Conservation (phyloP, 2,888 invertebrate genomes). For the Meandrusa payeni region DNA sequence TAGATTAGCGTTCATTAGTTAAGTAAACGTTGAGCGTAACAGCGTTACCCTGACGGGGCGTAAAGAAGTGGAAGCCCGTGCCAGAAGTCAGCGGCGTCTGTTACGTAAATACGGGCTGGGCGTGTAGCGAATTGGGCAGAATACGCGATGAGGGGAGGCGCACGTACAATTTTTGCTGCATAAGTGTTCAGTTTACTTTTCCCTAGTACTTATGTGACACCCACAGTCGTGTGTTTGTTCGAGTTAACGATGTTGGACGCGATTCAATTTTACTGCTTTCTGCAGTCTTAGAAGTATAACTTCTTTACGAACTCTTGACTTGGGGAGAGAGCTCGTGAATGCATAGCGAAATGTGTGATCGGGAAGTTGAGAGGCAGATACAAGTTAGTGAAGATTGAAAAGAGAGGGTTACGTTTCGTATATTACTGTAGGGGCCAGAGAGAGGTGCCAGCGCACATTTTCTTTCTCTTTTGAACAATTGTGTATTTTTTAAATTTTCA, state of each 20-base stretch:
- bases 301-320: no score
- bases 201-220: constrained; percentile 33
- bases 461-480: no score
- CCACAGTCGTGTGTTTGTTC: constrained; percentile 26
- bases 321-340: no score
- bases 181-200: constrained; percentile 63
- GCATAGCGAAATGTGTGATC: no score
- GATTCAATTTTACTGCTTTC: constrained; percentile 15
- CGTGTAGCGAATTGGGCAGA: constrained; percentile 75
- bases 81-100: constrained; percentile 70
- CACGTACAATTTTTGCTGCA: constrained; percentile 59
- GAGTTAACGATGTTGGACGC: constrained; percentile 20
- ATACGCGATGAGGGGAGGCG: constrained; percentile 73
- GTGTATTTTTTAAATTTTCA: no score
- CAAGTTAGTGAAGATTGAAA: no score
- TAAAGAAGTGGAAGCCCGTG: constrained; percentile 52
- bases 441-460: no score
- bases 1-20: constrained; percentile 24
- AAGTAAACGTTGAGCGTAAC: constrained; percentile 20
- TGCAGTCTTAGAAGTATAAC: no score
- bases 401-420: no score
- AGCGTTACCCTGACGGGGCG: constrained; percentile 42
- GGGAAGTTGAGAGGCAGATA: no score
- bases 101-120: constrained; percentile 76
- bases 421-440: no score